These are phyloP conservation scores for Oreotrochilus melanogaster DNA, from an alignment of 2,113 vertebrate species.

Conservation along the genomic window DNA sequence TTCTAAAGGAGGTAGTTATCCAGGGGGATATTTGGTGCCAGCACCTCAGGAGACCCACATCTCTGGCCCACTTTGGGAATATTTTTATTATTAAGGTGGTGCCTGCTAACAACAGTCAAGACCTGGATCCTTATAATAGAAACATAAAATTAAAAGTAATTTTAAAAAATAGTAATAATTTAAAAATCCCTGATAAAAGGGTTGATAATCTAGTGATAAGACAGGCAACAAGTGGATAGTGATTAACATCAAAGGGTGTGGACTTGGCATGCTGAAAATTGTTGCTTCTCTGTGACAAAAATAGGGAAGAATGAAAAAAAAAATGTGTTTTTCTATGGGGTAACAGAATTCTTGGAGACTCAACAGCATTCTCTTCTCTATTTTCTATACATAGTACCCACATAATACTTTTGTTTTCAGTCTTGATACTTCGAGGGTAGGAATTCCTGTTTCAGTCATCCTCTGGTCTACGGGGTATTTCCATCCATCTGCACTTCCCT, in stretches of 20 bases:
- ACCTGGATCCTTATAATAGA: not conserved
- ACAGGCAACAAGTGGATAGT: not conserved
- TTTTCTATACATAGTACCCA: not conserved
- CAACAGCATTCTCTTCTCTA: rapidly evolving
- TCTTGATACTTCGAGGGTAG: not conserved
- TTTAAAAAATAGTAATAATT: rapidly evolving
- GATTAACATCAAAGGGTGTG: not conserved
- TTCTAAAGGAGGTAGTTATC: not conserved
- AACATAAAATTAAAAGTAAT: not conserved
- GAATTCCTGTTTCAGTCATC: not conserved
- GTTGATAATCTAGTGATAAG: not conserved
- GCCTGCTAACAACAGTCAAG: not conserved
- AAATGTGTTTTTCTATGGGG: not conserved
- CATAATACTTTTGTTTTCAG: not conserved
- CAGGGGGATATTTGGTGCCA: not conserved
- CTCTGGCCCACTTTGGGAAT: not conserved
- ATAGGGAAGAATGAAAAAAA: not conserved
- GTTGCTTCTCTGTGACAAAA: not conserved
- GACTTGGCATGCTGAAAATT: not conserved
- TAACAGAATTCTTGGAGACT: rapidly evolving
- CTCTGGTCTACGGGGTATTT: not conserved
- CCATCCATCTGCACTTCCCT: not conserved
- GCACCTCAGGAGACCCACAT: not conserved
- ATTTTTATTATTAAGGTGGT: not conserved
- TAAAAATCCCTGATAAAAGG: rapidly evolving